These are phyloP conservation scores for Prosapia bicincta DNA, from an alignment of 2,888 invertebrate species.

Conservation along the genomic window DNA sequence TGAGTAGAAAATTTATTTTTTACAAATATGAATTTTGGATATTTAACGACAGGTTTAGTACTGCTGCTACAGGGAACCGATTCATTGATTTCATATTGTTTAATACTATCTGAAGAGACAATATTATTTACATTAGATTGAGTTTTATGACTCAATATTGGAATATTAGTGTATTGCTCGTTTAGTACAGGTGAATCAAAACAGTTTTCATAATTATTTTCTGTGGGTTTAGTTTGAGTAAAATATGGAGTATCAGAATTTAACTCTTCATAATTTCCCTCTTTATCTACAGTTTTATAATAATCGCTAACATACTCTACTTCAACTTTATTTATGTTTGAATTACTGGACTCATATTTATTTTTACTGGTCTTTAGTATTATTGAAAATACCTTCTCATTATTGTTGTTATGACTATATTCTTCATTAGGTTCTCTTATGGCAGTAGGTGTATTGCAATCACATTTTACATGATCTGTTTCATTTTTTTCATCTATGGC, in stretches of 20 bases:
- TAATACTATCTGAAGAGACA: not conserved
- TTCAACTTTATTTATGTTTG: too few relatives aligned
- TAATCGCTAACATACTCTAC: too few relatives aligned
- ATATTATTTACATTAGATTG: not conserved
- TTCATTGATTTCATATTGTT: not conserved
- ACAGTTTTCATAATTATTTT: not conserved
- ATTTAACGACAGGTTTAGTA: not conserved
- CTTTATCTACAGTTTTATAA: too few relatives aligned
- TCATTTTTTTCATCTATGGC: not conserved
- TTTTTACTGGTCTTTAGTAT: too few relatives aligned
- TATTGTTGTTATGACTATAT: not conserved
- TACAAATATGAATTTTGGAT: slow-evolving; percentile 19
- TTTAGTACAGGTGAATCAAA: too few relatives aligned
- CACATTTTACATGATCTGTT: not conserved
- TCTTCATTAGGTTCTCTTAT: not conserved
- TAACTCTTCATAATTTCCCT: not conserved
- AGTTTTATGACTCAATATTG: not conserved
- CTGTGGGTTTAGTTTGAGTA: not conserved
- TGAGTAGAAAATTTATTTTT: slow-evolving; percentile 14
- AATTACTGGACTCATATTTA: too few relatives aligned
- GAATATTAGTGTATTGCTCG: not conserved
- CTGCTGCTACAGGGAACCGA: not conserved
- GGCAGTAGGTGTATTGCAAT: not conserved
- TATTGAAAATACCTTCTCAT: not conserved
- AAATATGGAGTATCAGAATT: not conserved